Percentiles rank a stretch among this genome's conserved stretches.
These are phyloP conservation scores for Alloplasta piceator DNA, from an alignment of 2,888 invertebrate species.

Conservation along the genomic window DNA sequence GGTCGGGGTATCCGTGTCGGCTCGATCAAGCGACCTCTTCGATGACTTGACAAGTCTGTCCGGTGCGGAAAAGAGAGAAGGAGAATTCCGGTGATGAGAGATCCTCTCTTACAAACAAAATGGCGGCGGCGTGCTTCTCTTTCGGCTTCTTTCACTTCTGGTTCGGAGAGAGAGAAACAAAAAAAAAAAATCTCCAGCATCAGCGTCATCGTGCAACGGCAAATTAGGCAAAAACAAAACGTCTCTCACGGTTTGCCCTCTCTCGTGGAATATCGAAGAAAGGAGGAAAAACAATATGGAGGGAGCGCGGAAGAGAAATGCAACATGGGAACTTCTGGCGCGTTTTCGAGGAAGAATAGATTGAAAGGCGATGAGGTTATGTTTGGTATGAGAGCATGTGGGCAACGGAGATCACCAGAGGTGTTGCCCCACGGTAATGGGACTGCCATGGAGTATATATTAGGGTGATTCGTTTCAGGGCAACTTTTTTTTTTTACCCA, in stretches of 20 bases:
- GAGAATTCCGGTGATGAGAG: constrained; percentile 48
- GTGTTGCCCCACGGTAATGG: constrained; percentile 56
- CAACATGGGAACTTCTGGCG: constrained; percentile 39
- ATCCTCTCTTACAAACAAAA: constrained; percentile 51
- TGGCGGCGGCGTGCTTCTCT: constrained; percentile 43
- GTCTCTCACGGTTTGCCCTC: constrained; percentile 63
- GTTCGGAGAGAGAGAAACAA: background rate
- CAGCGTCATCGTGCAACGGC: constrained; percentile 62
- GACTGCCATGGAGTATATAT: constrained; percentile 45
- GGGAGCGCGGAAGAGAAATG: constrained; percentile 62
- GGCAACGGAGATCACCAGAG: constrained; percentile 44
- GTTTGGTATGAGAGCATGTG: constrained; percentile 40
- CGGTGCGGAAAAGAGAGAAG: constrained; percentile 61
- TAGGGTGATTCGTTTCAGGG: no score
- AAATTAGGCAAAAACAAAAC: constrained; percentile 81
- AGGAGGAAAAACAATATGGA: constrained; percentile 46
- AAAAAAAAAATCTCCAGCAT: constrained; percentile 40
- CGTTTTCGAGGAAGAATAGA: constrained; percentile 52
- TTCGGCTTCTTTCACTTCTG: constrained; percentile 43
- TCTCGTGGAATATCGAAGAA: constrained; percentile 17
- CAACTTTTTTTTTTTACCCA: no score
- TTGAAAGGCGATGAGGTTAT: constrained; percentile 44
- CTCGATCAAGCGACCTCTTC: constrained; percentile 78
- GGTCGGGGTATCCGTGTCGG: constrained; percentile 75
- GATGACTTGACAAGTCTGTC: constrained; percentile 79